Conservation (phyloP, 2,113 vertebrate genomes). For the Hemiprocne comata region DNA sequence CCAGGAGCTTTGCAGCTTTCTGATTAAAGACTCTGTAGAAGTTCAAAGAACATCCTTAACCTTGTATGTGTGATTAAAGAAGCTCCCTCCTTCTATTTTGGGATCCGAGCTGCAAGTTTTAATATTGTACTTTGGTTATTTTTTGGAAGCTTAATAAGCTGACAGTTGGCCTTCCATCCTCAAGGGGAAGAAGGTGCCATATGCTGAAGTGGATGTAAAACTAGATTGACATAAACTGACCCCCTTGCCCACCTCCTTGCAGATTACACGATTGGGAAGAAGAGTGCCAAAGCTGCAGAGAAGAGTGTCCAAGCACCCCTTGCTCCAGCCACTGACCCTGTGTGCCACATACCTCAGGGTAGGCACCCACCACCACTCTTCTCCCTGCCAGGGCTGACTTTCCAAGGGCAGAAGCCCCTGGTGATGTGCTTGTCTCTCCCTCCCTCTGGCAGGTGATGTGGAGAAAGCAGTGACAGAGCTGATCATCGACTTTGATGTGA, state of each 20-base stretch:
- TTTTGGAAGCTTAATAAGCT: not conserved
- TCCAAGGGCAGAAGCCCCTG: not conserved
- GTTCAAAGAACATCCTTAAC: slow-evolving; percentile 11
- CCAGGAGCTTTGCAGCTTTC: slow-evolving; percentile 6
- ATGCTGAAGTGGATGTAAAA: not conserved
- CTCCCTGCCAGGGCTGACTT: not conserved
- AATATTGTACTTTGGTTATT: not conserved
- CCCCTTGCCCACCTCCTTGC: not conserved
- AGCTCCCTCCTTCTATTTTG: not conserved
- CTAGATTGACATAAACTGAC: not conserved
- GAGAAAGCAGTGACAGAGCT: slow-evolving; percentile 85
- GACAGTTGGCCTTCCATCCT: not conserved
- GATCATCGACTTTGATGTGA: slow-evolving; percentile 81
- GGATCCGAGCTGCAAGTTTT: slow-evolving; percentile 8
- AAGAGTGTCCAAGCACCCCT: slow-evolving; percentile 50
- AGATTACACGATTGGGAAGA: slow-evolving; percentile 87
- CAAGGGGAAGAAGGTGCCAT: not conserved
- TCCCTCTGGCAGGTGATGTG: slow-evolving; percentile 75
- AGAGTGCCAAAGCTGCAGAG: slow-evolving; percentile 76
- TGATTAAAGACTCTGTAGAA: slow-evolving; percentile 23
- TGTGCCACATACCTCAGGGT: slow-evolving; percentile 76
- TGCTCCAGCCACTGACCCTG: slow-evolving; percentile 32
- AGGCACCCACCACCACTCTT: not conserved
- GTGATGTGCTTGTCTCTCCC: not conserved
- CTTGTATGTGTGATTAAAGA: not conserved